phyloP scores from a whole-genome alignment of 2,797 vertebrate species.

The Eulemur albifrons region DNA sequence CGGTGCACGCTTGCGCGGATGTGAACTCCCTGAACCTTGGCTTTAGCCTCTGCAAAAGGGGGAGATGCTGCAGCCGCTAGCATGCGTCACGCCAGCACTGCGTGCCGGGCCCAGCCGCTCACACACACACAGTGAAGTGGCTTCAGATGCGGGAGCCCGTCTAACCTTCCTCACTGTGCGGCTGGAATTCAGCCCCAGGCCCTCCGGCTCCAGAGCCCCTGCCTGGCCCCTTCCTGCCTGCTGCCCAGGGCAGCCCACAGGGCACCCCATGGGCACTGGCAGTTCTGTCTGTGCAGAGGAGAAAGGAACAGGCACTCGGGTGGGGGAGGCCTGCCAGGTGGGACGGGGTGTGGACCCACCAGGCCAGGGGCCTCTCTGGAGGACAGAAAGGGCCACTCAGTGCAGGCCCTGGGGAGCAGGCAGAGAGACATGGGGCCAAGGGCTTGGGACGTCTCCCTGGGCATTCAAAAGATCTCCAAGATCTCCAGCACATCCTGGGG shows the following conservation, averaged over 20 bases:
- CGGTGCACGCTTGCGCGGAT: rapidly evolving
- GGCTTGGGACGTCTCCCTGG: not conserved
- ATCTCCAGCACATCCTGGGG: not conserved
- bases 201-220: not conserved
- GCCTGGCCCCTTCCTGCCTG: not conserved
- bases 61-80: rapidly evolving
- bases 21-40: not conserved
- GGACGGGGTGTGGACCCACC: rapidly evolving
- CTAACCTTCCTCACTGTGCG: no score
- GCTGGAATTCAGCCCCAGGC: not conserved
- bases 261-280: not conserved
- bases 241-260: not conserved
- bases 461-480: not conserved
- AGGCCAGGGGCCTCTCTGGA: no score
- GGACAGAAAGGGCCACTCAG: not conserved
- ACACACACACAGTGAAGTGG: not conserved
- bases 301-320: rapidly evolving
- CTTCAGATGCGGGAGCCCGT: not conserved
- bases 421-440: not conserved
- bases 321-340: not conserved
- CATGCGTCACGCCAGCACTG: rapidly evolving
- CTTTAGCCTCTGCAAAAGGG: not conserved
- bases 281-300: not conserved
- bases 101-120: not conserved
- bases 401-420: not conserved